Percentiles rank a stretch among this genome's conserved stretches.
These are phyloP conservation scores for Sebastes cheni DNA, from an alignment of 2,797 vertebrate species.

Conservation along the genomic window DNA sequence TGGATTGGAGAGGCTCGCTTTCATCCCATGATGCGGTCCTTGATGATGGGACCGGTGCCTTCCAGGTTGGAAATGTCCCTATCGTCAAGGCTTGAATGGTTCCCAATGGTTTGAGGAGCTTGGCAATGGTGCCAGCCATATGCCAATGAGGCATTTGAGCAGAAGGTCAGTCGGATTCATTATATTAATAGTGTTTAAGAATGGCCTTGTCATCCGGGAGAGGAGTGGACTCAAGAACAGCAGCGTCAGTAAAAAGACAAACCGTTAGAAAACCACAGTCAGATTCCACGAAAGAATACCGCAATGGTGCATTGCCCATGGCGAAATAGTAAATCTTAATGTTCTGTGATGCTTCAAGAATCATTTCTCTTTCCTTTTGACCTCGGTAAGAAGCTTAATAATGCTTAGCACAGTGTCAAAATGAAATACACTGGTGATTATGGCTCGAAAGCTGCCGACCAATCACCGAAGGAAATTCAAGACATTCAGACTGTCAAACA, in stretches of 20 bases:
- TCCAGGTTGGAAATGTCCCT: constrained; percentile 40
- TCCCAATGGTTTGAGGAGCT: constrained; percentile 37
- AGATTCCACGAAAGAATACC: constrained; percentile 17
- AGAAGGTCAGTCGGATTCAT: constrained; percentile 33
- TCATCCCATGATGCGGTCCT: not conserved
- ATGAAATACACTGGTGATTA: constrained; percentile 55
- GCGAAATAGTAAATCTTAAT: constrained; percentile 45
- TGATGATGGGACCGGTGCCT: not conserved
- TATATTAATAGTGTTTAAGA: constrained; percentile 28
- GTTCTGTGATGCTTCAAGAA: constrained; percentile 45
- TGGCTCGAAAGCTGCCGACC: constrained; percentile 24
- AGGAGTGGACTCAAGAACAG: not conserved
- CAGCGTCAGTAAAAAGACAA: constrained; percentile 12
- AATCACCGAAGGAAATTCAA: constrained; percentile 25
- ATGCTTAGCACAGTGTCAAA: constrained; percentile 42
- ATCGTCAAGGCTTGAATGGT: constrained; percentile 37
- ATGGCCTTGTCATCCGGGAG: not conserved
- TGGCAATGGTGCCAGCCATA: constrained; percentile 30
- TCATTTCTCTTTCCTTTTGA: constrained; percentile 41
- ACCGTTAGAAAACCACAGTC: not conserved
- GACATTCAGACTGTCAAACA: constrained; percentile 3
- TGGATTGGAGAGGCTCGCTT: constrained; percentile 35
- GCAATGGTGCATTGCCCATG: not conserved
- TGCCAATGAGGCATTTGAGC: constrained; percentile 28
- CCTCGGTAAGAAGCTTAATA: constrained; percentile 45